A percentile compares a stretch with the other conserved stretches of the same genome.
phyloP scores from a whole-genome alignment of 2,113 vertebrate species.

The Saguinus imperator region DNA sequence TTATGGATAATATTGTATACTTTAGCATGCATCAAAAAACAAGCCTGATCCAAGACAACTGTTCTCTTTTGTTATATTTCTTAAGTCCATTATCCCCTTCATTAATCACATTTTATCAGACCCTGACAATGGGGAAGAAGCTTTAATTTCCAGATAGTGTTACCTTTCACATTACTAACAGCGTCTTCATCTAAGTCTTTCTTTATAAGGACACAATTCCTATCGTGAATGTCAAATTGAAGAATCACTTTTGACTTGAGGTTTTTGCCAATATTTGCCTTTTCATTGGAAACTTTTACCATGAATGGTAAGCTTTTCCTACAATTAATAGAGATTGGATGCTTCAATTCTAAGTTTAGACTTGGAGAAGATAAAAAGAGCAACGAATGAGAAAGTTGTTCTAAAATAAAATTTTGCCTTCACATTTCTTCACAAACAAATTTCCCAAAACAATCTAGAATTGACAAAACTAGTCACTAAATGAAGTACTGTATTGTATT shows the following conservation, averaged over 20 bases:
- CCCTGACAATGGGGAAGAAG: neutral
- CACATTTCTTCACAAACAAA: neutral
- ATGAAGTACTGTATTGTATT: neutral
- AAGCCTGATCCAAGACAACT: neutral
- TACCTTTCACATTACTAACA: slow-evolving; percentile 36
- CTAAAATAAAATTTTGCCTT: neutral
- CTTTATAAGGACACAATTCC: neutral
- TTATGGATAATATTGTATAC: neutral
- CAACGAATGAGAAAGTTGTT: neutral
- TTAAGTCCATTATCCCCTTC: slow-evolving; percentile 34
- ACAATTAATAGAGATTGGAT: neutral
- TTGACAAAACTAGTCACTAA: neutral
- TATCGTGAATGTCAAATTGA: neutral
- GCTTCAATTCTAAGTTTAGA: neutral
- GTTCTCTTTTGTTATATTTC: neutral
- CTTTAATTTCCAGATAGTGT: neutral
- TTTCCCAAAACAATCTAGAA: neutral
- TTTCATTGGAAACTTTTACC: neutral
- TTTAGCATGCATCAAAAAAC: neutral
- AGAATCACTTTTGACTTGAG: neutral
- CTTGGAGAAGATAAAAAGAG: neutral
- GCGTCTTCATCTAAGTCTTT: neutral
- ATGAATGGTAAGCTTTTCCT: neutral
- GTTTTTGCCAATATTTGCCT: neutral
- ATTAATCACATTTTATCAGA: slow-evolving; percentile 37